Evolutionary conservation across 2,113 vertebrate species (phyloP).

Genomic region (Triplophysa siluroides): DNA sequence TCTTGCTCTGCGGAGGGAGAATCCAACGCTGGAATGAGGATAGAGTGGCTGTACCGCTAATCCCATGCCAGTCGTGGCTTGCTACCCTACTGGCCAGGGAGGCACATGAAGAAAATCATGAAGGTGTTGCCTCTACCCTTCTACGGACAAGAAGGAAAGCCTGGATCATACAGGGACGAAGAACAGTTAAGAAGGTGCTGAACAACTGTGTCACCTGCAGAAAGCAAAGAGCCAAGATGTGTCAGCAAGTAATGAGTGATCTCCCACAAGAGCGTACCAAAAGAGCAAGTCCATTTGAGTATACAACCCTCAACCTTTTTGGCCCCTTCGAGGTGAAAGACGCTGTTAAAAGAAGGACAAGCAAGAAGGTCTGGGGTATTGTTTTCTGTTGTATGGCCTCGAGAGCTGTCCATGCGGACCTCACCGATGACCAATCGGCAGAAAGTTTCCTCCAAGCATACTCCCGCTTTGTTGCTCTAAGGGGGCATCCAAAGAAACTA

Average conservation of each 20-base stretch:
- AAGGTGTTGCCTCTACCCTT: slow-evolving; percentile 24
- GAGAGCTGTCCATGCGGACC: slow-evolving; percentile 27
- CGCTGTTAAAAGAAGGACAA: slow-evolving; percentile 32
- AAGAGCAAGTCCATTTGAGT: slow-evolving; percentile 14
- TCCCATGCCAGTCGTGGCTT: slow-evolving; percentile 30
- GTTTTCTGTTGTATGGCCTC: slow-evolving; percentile 35
- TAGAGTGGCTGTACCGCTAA: slow-evolving; percentile 16
- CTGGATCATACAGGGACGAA: slow-evolving; percentile 34
- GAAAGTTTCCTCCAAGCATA: slow-evolving; percentile 32
- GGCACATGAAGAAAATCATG: slow-evolving; percentile 30
- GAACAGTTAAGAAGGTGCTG: slow-evolving; percentile 22
- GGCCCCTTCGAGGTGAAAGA: slow-evolving; percentile 28
- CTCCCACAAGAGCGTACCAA: slow-evolving; percentile 14
- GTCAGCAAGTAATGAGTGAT: slow-evolving; percentile 37
- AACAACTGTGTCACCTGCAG: slow-evolving; percentile 35
- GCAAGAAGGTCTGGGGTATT: slow-evolving; percentile 37
- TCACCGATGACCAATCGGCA: neutral
- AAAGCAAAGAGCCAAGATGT: slow-evolving; percentile 32
- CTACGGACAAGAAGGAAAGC: slow-evolving; percentile 24
- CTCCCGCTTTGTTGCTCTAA: slow-evolving; percentile 20
- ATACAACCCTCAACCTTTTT: slow-evolving; percentile 14
- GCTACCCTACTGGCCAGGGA: slow-evolving; percentile 27
- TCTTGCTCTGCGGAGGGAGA: slow-evolving; percentile 23
- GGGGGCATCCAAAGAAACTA: slow-evolving; percentile 29
- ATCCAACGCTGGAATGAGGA: slow-evolving; percentile 31